Conservation (phyloP, 2,797 vertebrate genomes). For the Hydrolagus colliei region DNA sequence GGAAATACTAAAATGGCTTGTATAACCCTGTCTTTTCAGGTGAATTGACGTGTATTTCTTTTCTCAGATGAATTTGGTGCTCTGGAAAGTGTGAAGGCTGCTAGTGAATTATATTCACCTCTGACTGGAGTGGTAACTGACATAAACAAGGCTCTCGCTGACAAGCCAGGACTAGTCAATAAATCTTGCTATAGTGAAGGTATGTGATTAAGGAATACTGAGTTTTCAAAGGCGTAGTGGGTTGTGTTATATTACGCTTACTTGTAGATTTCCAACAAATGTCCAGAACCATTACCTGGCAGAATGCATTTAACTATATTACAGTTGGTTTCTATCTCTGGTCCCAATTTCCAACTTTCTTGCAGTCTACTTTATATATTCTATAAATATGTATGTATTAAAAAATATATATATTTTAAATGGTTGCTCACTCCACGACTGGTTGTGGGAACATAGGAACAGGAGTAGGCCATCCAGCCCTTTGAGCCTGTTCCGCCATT, state of each 20-base stretch:
- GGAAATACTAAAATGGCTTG: not conserved
- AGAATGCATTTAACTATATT: not conserved
- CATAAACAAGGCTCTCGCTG: conserved; percentile 73
- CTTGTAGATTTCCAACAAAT: not conserved
- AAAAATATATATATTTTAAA: no score
- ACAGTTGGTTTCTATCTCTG: no score
- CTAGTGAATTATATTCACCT: conserved; percentile 91
- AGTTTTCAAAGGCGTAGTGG: conserved; percentile 40
- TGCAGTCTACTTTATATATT: no score
- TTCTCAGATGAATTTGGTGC: conserved; percentile 89
- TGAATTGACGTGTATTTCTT: not conserved
- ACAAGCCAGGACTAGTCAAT: conserved; percentile 87
- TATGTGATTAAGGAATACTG: conserved; percentile 42
- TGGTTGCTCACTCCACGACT: no score
- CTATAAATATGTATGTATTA: no score
- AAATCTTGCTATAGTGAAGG: conserved; percentile 94
- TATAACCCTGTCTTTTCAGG: not conserved
- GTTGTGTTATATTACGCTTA: not conserved
- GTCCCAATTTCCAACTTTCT: no score
- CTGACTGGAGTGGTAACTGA: conserved; percentile 87
- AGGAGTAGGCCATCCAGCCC: no score
- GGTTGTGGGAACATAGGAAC: no score
- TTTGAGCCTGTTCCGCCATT: no score
- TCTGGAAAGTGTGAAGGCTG: conserved; percentile 95
- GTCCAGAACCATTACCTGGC: not conserved